These are phyloP conservation scores for Psilopogon haemacephalus DNA, from an alignment of 2,113 vertebrate species.

Conservation along the genomic window DNA sequence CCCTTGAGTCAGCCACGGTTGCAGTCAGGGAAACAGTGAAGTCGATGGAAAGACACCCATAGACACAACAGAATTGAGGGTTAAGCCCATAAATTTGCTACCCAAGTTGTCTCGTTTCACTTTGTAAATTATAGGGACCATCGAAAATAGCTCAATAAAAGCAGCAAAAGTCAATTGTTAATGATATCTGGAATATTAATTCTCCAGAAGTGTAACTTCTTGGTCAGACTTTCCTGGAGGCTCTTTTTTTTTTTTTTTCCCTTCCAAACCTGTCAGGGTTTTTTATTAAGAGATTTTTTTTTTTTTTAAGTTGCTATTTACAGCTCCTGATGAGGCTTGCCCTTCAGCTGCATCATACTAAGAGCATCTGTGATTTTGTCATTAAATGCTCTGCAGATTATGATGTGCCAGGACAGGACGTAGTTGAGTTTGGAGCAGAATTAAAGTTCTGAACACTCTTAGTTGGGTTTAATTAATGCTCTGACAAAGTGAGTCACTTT, in stretches of 20 bases:
- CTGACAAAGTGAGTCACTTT: background rate
- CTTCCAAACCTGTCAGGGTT: background rate
- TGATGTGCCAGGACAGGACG: constrained; percentile 3
- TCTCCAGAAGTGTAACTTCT: background rate
- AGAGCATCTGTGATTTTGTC: constrained; percentile 40
- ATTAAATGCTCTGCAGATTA: constrained; percentile 10
- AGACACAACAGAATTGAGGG: background rate
- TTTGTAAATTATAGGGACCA: background rate
- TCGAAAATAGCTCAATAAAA: constrained; percentile 14
- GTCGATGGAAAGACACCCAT: background rate
- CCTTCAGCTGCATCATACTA: background rate
- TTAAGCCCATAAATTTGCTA: background rate
- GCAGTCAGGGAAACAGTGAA: background rate
- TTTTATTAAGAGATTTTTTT: background rate
- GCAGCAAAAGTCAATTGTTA: background rate
- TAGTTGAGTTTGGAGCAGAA: background rate
- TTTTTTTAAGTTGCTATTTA: background rate
- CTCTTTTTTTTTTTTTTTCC: background rate
- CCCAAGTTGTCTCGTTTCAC: background rate
- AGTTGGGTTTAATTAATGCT: constrained; percentile 8
- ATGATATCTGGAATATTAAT: constrained; percentile 11
- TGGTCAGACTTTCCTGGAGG: background rate
- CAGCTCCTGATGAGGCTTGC: background rate
- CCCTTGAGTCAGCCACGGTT: accelerated
- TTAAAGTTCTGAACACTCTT: background rate